Evolutionary conservation across 1,140 invertebrate genomes (phyloP), one percentile per base, ranked within the genome.

Genomic region (Bombus sibiricus): DNA sequence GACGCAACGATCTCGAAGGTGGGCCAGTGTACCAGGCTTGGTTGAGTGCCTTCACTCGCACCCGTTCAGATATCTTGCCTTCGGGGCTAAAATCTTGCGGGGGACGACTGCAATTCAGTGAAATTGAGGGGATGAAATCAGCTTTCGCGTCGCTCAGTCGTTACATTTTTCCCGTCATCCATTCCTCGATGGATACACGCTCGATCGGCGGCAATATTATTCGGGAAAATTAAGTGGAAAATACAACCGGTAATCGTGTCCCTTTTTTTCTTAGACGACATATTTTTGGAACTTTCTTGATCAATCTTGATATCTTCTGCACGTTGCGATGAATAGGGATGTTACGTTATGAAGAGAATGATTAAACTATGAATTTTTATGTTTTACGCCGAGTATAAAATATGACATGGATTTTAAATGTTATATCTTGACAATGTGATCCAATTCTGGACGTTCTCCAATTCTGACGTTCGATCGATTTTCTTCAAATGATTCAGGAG

Each of bases 81-180:
- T 41, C 73, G 78, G 62, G 88, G 81, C 74, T 81, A 62, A 81
- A 81, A 89, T 89, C 83, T 84, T 47, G 68, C 39, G 5, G 39
- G 85, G 79, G 68, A 39, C 59, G 87, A 77, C 43, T 83, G 84
- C 89, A 59, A 72, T 79, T 71, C 74, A 41, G 76, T 79, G 89
- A 87, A 90, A 89, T 87, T 64, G 87, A 90, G 84, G 90, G 90
- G 85, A 88, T 82, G 68, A 87, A 90, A 84, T 91, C 90, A 76
- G 82, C 89, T 87, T 64, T 85, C 84, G 59, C 89, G 84, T 88
- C 73, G 72, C 77, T 88, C 85, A 53, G 57, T 78, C 77, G 84
- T 86, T 83, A 88, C 73, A 82, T 68, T 86, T 68, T 77, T 86
- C 57, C 32, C 43, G 41, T 66, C 57, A 71, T 34, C 72, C 73